Evolutionary conservation across 2,797 vertebrate species (phyloP), one percentile per base, ranked within the genome.

Genomic region (Eospalax fontanierii): DNA sequence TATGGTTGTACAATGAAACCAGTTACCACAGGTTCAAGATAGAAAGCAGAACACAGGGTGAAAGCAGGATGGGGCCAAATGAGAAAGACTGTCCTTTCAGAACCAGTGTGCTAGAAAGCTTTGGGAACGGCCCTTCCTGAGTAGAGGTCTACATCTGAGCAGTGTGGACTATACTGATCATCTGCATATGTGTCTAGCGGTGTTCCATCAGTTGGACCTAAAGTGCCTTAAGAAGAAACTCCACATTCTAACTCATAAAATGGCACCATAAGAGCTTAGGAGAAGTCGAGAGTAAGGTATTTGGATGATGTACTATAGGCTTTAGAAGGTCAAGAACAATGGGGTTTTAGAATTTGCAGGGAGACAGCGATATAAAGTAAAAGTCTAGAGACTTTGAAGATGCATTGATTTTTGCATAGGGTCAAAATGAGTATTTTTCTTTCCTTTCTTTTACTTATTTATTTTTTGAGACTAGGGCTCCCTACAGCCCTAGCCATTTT

Each of bases 211-310:
- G 35, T 19, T 74, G 63, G n/a, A 46, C 70, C 28, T 80, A 33
- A 87, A 92, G 9, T 78, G n/a, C 12, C 38, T 76, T 70, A 74
- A 88, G 65, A 28, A 91, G 14, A 87, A 68, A 6, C 38, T 68
- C 33, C 7, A 26, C 66, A 61, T 81, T 93, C 76, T 80, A 89
- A 80, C 73, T 94, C 22, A 88, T 35, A 82, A 75, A 76, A 79
- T 76, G 40, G 65, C 76, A 35, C 11, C 40, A 1, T 63, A 91
- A 87, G 26, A 16, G 9, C n/a, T 91, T 50, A 50, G 54, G 16
- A 73, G 80, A 73, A 81, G n/a, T 54, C 81, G 61, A 90, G 59
- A 26, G 50, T 87, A 80, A 90, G 70, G 59, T 26, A 30, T 30
- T 84, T 82, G 89, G 38, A 80, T 94, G 43, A 74, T 33, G 46